Base-by-base conservation (phyloP, 2,888 invertebrate genomes). In the Leucoptera coffeella region DNA sequence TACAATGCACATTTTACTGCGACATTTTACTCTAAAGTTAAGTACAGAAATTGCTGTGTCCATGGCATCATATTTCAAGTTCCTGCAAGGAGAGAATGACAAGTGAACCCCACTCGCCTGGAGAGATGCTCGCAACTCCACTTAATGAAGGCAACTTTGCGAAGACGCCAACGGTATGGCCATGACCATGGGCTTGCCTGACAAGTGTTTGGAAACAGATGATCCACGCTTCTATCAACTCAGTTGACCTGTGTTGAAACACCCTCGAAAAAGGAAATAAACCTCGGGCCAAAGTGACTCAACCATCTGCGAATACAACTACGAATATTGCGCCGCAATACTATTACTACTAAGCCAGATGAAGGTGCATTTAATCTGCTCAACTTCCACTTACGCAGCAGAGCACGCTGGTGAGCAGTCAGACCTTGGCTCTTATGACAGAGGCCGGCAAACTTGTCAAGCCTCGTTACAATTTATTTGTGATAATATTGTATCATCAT, bases 21-120 rank as follows among this genome's bases (percentile, higher is more conserved):
- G 32, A 77, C 78, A 33, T 80, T 80, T 54, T 73, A 60, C 56
- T 48, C 60, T 54, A 73, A 74, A 57, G 58, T 71, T 36, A 61
- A 74, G 42, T 79, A 77, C 44, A 78, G 77, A 56, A 80, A 78
- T 80, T 40, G 76, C 82, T 27, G 85, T 85, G 34, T 89, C 89
- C 56, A 86, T 88, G 86, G 85, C 83, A 49, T 88, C 88, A 59
- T 89, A 87, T 58, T 72, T 88, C 38, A 88, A 87, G 58, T 89
- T 89, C 57, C 62, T 86, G 37, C 82, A 85, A 62, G 87, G 87
- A 36, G 88, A 87, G 50, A 74, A 85, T 23, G 87, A 88, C 39
- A 80, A 82, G 23, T 86, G 87, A 35, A 86, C 87, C 12, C 85
- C 87, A 28, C 85, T 85, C 32, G 74, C 78, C 38, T 69, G 77